Conservation (phyloP, 2,113 vertebrate genomes). For the Gymnogyps californianus region DNA sequence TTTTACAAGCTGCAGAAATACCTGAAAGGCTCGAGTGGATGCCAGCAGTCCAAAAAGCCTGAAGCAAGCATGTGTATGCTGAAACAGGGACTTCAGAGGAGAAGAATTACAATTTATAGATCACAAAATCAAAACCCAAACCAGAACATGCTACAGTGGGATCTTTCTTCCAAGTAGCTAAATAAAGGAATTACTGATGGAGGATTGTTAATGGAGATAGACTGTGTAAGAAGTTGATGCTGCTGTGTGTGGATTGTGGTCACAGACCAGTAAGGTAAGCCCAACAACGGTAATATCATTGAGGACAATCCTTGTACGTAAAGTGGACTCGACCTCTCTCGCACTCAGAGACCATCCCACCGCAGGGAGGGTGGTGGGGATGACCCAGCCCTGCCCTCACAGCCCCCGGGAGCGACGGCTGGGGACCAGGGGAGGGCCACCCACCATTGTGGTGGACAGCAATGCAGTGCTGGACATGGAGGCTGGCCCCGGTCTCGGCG, state of each 20-base stretch:
- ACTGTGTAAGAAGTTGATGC: too few relatives aligned
- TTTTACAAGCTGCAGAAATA: not conserved
- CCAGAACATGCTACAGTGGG: not conserved
- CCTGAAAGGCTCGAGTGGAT: not conserved
- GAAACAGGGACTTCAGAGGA: not conserved
- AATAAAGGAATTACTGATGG: not conserved
- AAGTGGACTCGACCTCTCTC: fast-evolving
- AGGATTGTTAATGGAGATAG: fast-evolving
- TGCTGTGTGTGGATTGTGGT: fast-evolving
- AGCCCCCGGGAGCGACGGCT: fast-evolving
- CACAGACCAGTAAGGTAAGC: not conserved
- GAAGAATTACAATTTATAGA: not conserved
- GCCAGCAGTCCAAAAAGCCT: not conserved
- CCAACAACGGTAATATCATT: fast-evolving
- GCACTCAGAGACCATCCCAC: not conserved
- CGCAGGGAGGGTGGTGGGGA: not conserved
- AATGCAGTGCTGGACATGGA: fast-evolving
- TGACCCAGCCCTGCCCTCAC: not conserved
- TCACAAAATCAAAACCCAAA: not conserved
- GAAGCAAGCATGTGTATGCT: not conserved
- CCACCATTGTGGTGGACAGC: fast-evolving
- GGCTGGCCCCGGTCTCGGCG: fast-evolving
- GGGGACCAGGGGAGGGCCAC: not conserved
- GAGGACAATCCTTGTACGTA: not conserved
- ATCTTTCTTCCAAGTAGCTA: not conserved